Evolutionary conservation across 2,888 invertebrate genomes (phyloP), one percentile per base, ranked within the genome.

Genomic region (Eucera pruinosa): DNA sequence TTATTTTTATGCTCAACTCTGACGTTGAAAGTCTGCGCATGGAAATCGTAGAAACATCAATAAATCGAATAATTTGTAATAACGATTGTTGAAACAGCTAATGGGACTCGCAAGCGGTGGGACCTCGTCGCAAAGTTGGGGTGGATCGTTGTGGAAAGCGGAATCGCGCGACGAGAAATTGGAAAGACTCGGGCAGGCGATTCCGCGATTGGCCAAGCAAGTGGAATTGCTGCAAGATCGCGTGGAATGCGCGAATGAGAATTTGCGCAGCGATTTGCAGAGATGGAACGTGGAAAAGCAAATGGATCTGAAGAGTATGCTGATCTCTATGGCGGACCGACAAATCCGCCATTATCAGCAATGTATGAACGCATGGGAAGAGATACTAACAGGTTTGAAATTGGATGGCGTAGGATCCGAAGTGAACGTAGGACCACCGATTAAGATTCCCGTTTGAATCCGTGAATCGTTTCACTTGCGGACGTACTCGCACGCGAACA

Each of bases 241-340:
- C 84, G 92, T 95, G 54, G 95, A 95, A 88, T 95, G 95, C 87
- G 95, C 95, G 0, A 95, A 95, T 88, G 95, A 95, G 88, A 95
- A 95, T 88, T 91, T 96, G 33, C 93, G 95, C 61, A 95, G 95
- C 48, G 96, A 96, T 89, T 91, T 95, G 74, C 94, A 95, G 62
- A 93, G 95, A 70, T 96, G 96, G 96, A 94, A 95, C 80, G 88
- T 92, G 39, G 95, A 95, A 82, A 96, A 95, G 87, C 94, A 94
- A 73, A 92, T 93, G 39, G 95, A 95, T 89, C 89, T 96, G 61
- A 95, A 95, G 88, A 93, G 93, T 78, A 93, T 95, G 85, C 92
- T 96, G 15, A 91, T 94, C 36, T 93, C 93, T 79, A 94, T 95
- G 92, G 95, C 95, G 11, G 94, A 95, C 83, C 94, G 94, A 87